These are phyloP conservation scores for Microctenopoma stevenorrisi DNA, from an alignment of 2,797 vertebrate species.

Conservation along the genomic window DNA sequence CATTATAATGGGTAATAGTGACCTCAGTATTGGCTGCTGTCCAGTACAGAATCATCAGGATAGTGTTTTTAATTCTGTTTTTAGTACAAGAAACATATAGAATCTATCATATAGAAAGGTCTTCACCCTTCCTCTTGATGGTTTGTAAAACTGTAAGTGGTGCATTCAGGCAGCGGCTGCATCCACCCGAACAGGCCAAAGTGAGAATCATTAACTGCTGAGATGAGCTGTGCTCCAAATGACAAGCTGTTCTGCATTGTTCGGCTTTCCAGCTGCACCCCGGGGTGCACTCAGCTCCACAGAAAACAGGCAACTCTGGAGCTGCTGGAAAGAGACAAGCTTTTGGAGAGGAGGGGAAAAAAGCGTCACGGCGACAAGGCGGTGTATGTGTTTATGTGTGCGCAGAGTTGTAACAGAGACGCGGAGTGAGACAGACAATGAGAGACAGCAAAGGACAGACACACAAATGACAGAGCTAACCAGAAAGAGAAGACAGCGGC, in stretches of 20 bases:
- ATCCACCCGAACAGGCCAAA: conserved; percentile 40
- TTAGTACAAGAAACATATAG: background rate
- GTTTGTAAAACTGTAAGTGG: conserved; percentile 10
- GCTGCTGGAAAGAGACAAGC: conserved; percentile 44
- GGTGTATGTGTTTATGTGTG: conserved; percentile 24
- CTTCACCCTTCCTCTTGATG: background rate
- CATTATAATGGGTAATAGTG: no score
- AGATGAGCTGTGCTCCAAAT: conserved; percentile 34
- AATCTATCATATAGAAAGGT: background rate
- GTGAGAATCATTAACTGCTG: conserved; percentile 51
- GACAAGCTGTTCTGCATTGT: conserved; percentile 66
- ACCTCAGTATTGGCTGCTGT: background rate
- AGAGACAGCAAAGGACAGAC: conserved; percentile 16
- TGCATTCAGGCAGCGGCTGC: conserved; percentile 21
- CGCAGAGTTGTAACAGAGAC: conserved; percentile 37
- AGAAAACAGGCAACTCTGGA: conserved; percentile 43
- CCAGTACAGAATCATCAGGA: background rate
- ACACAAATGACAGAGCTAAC: conserved; percentile 14
- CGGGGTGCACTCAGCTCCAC: conserved; percentile 44
- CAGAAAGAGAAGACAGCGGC: conserved; percentile 15
- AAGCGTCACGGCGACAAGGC: conserved; percentile 23
- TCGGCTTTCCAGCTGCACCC: conserved; percentile 59
- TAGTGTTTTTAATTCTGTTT: background rate
- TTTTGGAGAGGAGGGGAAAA: conserved; percentile 21
- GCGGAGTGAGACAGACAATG: conserved; percentile 22